These are phyloP conservation scores for Periphyllus acericola DNA, from an alignment of 2,888 invertebrate genomes.

Conservation along the genomic window DNA sequence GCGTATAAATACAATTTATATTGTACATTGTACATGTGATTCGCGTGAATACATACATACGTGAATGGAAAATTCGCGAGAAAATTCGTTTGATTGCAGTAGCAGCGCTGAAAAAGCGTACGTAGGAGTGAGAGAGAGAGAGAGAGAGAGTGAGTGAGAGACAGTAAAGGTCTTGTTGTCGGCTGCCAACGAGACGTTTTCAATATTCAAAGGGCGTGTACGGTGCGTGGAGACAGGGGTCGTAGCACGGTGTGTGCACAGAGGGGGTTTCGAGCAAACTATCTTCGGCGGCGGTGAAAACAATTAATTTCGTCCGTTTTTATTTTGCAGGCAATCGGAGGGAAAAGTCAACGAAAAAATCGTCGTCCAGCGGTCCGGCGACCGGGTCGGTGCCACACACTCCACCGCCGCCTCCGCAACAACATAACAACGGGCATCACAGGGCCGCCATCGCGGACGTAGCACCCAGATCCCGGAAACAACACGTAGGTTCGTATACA, in stretches of 20 bases:
- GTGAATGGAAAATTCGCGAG: not conserved
- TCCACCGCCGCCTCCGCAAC: not conserved
- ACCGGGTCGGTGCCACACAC: not conserved
- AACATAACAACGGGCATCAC: not conserved
- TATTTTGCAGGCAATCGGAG: slow-evolving; percentile 31
- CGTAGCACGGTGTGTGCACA: not conserved
- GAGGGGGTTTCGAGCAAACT: not conserved
- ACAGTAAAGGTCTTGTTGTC: not conserved
- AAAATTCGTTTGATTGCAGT: not conserved
- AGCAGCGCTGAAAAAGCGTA: not conserved
- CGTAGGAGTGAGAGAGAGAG: not conserved
- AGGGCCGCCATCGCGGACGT: not conserved
- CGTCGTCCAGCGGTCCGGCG: not conserved
- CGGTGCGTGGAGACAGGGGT: not conserved
- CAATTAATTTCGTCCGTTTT: not conserved
- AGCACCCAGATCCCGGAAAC: not conserved
- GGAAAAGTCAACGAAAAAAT: slow-evolving; percentile 46
- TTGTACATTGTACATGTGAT: not conserved
- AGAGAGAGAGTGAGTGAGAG: not conserved
- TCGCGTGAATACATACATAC: not conserved
- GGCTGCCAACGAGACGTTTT: not conserved
- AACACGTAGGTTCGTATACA: slow-evolving; percentile 2
- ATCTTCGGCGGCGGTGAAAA: not conserved
- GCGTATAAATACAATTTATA: too few relatives aligned
- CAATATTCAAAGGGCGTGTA: not conserved